Evolutionary conservation across 2,797 vertebrate genomes (phyloP), one percentile per base, ranked within the genome.

Genomic region (Diplodus sargus): DNA sequence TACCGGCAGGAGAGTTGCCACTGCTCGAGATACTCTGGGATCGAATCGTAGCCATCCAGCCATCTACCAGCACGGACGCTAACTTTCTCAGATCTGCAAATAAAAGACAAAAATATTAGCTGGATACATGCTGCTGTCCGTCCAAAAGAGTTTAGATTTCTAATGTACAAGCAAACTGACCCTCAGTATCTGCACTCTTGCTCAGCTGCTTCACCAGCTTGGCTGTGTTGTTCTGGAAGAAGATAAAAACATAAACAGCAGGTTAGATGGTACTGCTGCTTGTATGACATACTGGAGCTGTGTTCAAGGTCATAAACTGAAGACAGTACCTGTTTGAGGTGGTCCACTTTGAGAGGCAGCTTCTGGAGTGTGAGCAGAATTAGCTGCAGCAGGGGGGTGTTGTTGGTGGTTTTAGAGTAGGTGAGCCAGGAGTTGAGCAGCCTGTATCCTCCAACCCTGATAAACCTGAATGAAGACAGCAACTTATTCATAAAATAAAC

Each of bases 161-260:
- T 52, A 10, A 53, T 16, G 17, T 18, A n/a, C 4, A 23, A 39
- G 0, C 12, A 34, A 57, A 74, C 91, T 81, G 65, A 99, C 98
- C 97, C 90, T 98, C 98, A 18, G 97, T 97, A 0, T 98, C 97
- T 0, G 95, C 97, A 0, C 94, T 95, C 84, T 98, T 99, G 92
- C 97, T 98, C 60, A 99, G 95, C 65, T 98, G 97, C 86, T 99
- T 99, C 85, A 99, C 98, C 91, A 99, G 88, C 81, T 99, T 99
- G 52, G 98, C 98, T 0, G 98, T 99, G 92, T 99, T 99, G 90
- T 99, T 99, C 98, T 99, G 72, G 9, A 12, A 73, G n/a, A 76
- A 39, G 11, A 68, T 8, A 12, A 17, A 68, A 28, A 70, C 11
- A 42, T 64, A 39, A 23, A 53, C 15, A 53, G 14, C 3, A 0